Conservation (phyloP, 64 coral and sea anemone genomes). For the Acropora tenuis region DNA sequence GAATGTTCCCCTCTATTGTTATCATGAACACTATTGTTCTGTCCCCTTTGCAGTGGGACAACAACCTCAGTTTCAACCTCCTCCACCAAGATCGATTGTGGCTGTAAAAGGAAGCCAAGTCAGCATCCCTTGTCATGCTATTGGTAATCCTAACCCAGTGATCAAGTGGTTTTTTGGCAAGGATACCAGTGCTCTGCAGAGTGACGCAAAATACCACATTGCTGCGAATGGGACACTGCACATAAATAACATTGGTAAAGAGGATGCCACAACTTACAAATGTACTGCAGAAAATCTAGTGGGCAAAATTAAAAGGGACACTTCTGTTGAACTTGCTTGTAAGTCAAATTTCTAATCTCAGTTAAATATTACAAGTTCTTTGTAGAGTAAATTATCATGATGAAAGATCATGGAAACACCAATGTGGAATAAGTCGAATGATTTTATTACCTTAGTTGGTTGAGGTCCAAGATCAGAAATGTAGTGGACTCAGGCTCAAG, state of each 20-base stretch:
- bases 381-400: no score
- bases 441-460: no score
- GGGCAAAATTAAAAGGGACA: not conserved
- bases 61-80: conserved; percentile 5
- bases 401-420: not conserved
- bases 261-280: conserved; percentile 67
- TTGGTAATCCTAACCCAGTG: conserved; percentile 58
- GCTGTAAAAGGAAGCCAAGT: not conserved
- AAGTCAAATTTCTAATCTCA: conserved; percentile 7
- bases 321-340: conserved; percentile 62
- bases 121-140: conserved; percentile 56
- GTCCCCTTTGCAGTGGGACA: not conserved
- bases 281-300: conserved; percentile 74
- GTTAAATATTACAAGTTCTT: no score
- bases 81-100: not conserved
- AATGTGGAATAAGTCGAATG: no score
- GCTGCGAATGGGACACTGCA: conserved; percentile 55
- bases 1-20: not conserved
- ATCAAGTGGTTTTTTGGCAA: conserved; percentile 60
- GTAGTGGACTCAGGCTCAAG: no score
- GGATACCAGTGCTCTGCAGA: not conserved
- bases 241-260: conserved; percentile 51
- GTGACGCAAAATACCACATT: conserved; percentile 34
- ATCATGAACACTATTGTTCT: not conserved
- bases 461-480: no score